These are phyloP conservation scores for Hiodon tergisus DNA, from an alignment of 2,113 vertebrate genomes.

Conservation along the genomic window DNA sequence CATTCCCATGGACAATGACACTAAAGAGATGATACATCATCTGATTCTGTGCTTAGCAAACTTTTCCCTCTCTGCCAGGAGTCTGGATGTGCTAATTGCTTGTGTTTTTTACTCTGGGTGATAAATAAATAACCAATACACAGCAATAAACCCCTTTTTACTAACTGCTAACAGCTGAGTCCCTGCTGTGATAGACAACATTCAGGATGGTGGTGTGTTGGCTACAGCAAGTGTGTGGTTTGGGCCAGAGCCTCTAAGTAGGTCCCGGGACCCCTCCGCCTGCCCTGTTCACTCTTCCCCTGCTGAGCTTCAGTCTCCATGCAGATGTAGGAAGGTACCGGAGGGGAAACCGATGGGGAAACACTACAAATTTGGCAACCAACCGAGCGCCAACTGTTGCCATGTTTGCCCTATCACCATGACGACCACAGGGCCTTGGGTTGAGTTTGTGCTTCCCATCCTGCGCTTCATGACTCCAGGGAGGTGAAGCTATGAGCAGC, in stretches of 20 bases:
- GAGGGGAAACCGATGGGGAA: conserved; percentile 41
- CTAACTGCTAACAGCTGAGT: conserved; percentile 38
- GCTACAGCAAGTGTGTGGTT: conserved; percentile 26
- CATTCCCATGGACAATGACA: neutral
- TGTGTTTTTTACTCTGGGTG: conserved; percentile 31
- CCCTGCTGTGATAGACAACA: conserved; percentile 32
- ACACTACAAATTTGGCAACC: conserved; percentile 49
- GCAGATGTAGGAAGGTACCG: conserved; percentile 38
- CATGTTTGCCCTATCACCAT: conserved; percentile 49
- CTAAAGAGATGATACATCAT: no score
- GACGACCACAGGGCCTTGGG: conserved; percentile 36
- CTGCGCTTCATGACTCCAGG: conserved; percentile 32
- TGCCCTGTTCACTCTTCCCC: conserved; percentile 36
- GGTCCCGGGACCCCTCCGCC: conserved; percentile 24
- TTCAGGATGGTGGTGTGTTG: conserved; percentile 19
- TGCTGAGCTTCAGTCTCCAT: conserved; percentile 40
- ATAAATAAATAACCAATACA: conserved; percentile 40
- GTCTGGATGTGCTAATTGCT: conserved; percentile 24
- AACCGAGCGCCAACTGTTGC: conserved; percentile 40
- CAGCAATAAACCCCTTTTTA: conserved; percentile 34
- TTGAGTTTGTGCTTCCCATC: conserved; percentile 32
- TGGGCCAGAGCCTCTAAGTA: conserved; percentile 26
- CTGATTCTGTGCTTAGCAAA: neutral
- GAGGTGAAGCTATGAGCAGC: conserved; percentile 28
- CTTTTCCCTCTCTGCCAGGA: neutral